A percentile compares a stretch with the other conserved stretches of the same genome.
Conservation (phyloP, 2,797 vertebrate genomes). For the Sternarchorhynchus goeldii region DNA sequence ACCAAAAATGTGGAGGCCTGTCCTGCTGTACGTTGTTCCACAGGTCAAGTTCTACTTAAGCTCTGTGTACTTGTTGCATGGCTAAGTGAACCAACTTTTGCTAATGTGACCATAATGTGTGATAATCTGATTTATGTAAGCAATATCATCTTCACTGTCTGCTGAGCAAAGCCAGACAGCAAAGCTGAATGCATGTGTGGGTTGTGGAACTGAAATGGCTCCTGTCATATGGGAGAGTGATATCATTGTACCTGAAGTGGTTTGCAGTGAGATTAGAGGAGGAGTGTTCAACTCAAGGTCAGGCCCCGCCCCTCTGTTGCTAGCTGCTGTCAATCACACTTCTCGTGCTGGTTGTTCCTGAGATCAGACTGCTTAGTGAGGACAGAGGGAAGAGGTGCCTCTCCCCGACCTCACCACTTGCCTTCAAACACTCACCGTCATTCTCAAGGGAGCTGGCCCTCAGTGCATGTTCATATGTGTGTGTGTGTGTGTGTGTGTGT, state of each 20-base stretch:
- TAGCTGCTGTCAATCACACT: slow-evolving; percentile 36
- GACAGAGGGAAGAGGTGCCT: slow-evolving; percentile 64
- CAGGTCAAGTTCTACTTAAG: not conserved
- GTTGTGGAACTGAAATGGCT: slow-evolving; percentile 20
- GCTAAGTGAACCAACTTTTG: not conserved
- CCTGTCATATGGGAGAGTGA: slow-evolving; percentile 70
- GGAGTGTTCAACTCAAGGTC: slow-evolving; percentile 62
- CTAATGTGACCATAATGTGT: slow-evolving; percentile 20
- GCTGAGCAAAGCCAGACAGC: not conserved
- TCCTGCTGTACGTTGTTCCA: no score
- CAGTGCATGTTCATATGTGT: slow-evolving; percentile 1
- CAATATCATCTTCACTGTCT: slow-evolving; percentile 6
- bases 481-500: slow-evolving; percentile 29
- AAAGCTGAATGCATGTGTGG: not conserved
- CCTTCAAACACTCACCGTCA: slow-evolving; percentile 62
- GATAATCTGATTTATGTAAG: slow-evolving; percentile 12
- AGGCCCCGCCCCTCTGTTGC: slow-evolving; percentile 1
- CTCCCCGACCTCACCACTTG: slow-evolving; percentile 71
- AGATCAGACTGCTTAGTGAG: slow-evolving; percentile 48
- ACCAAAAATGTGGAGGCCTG: no score
- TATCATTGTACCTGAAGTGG: slow-evolving; percentile 73
- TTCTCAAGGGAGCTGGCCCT: slow-evolving; percentile 21
- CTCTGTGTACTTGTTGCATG: not conserved
- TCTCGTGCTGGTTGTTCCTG: no score
- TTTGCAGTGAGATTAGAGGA: slow-evolving; percentile 69